Base-by-base conservation (phyloP, 2,888 invertebrate species). In the Tachina grossa region DNA sequence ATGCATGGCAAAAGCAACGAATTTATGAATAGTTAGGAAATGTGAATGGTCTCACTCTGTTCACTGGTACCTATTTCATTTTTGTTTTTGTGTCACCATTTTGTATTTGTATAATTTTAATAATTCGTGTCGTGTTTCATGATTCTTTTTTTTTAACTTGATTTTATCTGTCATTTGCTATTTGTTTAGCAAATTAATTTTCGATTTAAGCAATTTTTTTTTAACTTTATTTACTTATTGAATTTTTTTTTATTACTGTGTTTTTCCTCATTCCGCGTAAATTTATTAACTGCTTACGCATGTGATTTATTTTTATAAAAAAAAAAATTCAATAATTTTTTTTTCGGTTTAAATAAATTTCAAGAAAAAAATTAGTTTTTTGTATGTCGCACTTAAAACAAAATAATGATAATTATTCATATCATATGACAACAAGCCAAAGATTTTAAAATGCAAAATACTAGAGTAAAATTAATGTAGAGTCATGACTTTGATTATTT, bases 221-320 rank as follows among this genome's bases (percentile, higher is more conserved):
- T 53, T 51, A 10, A 19, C 45, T 74, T 57, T 80, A 19, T 69
- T 61, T 57, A 51, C 57, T 66, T 57, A 80, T 59, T 66, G 59
- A 53, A 55, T 53, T 55, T 69, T 5, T 63, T 43, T 77, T 83
- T 65, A 65, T 57, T 68, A 39, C 39, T 45, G 41, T 39, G 22
- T 65, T 63, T 78, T 51, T 22, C 43, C 9, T 63, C 49, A 10
- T 57, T 55, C 1, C 43, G 51, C 31, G 39, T 63, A 57, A 66
- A 66, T 65, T 76, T 45, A 66, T 76, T 45, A 66, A 77, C 59
- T 83, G 83, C 77, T 83, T 65, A 77, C 66, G 71, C 77, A 72
- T 82, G 45, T 45, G 39, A 39, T 82, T 82, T 75, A 31, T 31
- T 41, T 66, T 76, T n/a, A 9, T 31, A 4, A 31, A 31, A 31